Percentiles rank a stretch among this genome's conserved stretches.
phyloP scores from a whole-genome alignment of 1,140 invertebrate genomes.

The Trissolcus basalis region DNA sequence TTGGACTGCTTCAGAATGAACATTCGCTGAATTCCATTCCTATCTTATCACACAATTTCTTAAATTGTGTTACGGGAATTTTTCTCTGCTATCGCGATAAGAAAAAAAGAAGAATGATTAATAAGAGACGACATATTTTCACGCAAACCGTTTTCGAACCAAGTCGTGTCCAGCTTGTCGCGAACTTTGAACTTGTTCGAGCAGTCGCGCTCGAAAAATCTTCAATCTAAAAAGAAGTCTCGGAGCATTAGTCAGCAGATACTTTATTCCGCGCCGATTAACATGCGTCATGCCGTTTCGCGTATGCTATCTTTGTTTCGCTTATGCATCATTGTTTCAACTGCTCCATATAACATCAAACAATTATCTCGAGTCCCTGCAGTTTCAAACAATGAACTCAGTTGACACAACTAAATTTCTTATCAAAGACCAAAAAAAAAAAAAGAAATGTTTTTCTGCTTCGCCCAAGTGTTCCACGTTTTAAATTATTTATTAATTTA shows the following conservation, averaged over 20 bases:
- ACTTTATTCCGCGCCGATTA: conserved; percentile 44
- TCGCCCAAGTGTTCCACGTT: conserved; percentile 26
- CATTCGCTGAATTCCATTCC: too few species aligned
- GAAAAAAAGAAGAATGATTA: background rate
- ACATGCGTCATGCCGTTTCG: conserved; percentile 45
- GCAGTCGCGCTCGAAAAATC: conserved; percentile 6
- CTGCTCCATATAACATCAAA: conserved; percentile 38
- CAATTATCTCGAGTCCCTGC: conserved; percentile 48
- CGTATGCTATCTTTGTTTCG: conserved; percentile 26
- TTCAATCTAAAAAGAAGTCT: conserved; percentile 32
- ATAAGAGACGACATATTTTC: too few species aligned
- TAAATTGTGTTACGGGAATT: too few species aligned
- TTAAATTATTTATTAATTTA: conserved; percentile 28
- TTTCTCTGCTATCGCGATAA: too few species aligned
- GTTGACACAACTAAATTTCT: conserved; percentile 50
- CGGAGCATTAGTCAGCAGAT: conserved; percentile 34
- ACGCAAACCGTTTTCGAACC: too few species aligned
- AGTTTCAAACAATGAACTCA: conserved; percentile 49
- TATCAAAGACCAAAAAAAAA: conserved; percentile 37
- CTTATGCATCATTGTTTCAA: conserved; percentile 35
- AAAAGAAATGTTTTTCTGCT: conserved; percentile 16
- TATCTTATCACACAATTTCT: too few species aligned
- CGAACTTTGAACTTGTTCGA: conserved; percentile 26
- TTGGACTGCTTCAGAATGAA: too few species aligned
- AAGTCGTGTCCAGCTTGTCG: background rate